phyloP scores from a whole-genome alignment of 30 jellyfish, hydroid and myxozoan species.

The Hydra vulgaris region DNA sequence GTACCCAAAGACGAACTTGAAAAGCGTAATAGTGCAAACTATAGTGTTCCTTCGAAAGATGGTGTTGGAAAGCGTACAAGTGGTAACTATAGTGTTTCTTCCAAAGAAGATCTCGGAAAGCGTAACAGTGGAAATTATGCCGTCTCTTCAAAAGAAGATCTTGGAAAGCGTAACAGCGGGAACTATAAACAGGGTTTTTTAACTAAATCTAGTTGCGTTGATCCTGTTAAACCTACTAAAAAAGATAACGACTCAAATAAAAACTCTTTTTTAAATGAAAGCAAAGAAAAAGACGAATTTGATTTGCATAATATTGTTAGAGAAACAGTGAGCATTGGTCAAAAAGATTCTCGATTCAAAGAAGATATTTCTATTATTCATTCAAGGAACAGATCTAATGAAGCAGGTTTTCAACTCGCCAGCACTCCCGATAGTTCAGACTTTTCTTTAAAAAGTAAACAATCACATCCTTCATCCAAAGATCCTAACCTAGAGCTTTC shows the following conservation, averaged over 20 bases:
- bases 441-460: background rate
- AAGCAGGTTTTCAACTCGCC: slow-evolving; percentile 2
- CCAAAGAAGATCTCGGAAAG: background rate
- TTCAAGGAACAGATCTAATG: slow-evolving; percentile 1
- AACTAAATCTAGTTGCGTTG: background rate
- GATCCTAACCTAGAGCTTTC: background rate
- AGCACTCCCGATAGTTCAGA: slow-evolving; percentile 5
- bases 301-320: background rate
- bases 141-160: background rate
- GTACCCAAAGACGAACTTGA: too few relatives aligned
- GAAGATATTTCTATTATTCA: background rate
- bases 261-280: background rate
- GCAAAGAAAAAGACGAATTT: background rate
- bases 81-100: background rate
- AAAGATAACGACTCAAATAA: background rate
- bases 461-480: background rate
- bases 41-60: background rate
- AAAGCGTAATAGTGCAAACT: too few relatives aligned
- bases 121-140: background rate
- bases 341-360: background rate
- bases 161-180: background rate
- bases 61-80: background rate
- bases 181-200: background rate
- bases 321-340: background rate
- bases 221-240: background rate